These are phyloP conservation scores for Aleadryas rufinucha DNA, from an alignment of 2,113 vertebrate genomes.

Conservation along the genomic window DNA sequence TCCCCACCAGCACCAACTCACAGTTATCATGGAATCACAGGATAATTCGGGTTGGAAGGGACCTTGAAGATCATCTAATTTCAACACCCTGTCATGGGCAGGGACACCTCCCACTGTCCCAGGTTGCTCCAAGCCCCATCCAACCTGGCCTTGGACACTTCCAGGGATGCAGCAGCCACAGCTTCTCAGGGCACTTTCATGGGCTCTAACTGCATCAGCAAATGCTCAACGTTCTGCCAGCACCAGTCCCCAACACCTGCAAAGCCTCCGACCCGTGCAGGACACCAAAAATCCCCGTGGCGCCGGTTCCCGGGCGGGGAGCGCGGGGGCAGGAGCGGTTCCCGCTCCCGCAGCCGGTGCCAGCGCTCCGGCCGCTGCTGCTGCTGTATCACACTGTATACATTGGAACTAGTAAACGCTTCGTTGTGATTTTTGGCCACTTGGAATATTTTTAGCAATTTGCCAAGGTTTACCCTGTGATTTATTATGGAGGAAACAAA, in stretches of 20 bases:
- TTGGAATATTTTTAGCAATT: constrained; percentile 51
- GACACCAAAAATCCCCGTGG: background rate
- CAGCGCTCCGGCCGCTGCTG: background rate
- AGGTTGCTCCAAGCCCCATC: background rate
- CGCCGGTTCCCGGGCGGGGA: background rate
- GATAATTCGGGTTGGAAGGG: background rate
- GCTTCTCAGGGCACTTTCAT: fast-evolving
- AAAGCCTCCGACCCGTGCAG: background rate
- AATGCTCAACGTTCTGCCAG: background rate
- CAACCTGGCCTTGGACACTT: background rate
- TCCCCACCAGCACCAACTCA: background rate
- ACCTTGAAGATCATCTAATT: background rate
- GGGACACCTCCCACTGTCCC: background rate
- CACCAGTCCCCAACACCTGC: background rate
- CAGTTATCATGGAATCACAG: fast-evolving
- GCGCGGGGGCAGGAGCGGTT: background rate
- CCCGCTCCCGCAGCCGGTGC: background rate
- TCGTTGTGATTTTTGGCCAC: constrained; percentile 61
- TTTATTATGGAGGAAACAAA: constrained; percentile 67
- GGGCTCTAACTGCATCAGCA: fast-evolving
- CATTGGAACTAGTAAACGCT: background rate
- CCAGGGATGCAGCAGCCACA: background rate
- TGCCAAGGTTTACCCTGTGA: constrained; percentile 57
- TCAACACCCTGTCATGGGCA: background rate
- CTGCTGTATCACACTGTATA: background rate